Percentiles rank a stretch among this genome's conserved stretches.
These are phyloP conservation scores for Drosophila triauraria DNA, from an alignment of 1,140 invertebrate genomes.

Conservation along the genomic window DNA sequence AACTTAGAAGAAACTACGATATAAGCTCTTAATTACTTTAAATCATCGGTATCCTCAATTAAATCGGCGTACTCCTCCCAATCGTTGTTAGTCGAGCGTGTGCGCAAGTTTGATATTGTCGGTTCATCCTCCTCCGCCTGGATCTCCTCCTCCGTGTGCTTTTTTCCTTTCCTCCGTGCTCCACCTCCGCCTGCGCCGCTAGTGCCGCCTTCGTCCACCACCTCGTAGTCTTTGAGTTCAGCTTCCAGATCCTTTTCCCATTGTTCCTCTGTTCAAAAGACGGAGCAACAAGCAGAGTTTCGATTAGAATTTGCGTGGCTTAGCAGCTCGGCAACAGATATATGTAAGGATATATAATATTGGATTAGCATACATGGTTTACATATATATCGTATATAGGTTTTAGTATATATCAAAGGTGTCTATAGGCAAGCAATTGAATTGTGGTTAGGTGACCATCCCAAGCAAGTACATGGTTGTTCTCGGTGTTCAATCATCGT, in stretches of 20 bases:
- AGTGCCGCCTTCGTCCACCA: constrained; percentile 88
- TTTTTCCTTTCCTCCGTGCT: constrained; percentile 32
- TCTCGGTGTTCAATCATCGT: constrained; percentile 28
- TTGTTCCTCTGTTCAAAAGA: constrained; percentile 90
- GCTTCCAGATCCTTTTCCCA: constrained; percentile 97
- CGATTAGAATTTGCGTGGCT: constrained; percentile 72
- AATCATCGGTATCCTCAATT: constrained; percentile 85
- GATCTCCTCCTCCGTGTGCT: constrained; percentile 25
- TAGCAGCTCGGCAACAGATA: constrained; percentile 27
- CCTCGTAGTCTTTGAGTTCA: constrained; percentile 96
- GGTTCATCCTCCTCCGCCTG: constrained; percentile 72
- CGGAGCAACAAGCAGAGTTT: constrained; percentile 27
- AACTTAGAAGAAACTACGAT: constrained; percentile 85
- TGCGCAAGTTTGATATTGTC: constrained; percentile 84
- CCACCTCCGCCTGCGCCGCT: constrained; percentile 27
- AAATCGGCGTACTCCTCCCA: constrained; percentile 85
- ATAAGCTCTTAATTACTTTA: constrained; percentile 85
- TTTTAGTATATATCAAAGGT: constrained; percentile 49
- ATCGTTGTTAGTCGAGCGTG: constrained; percentile 83
- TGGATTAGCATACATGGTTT: constrained; percentile 59
- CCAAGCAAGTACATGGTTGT: constrained; percentile 73
- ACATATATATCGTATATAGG: constrained; percentile 51
- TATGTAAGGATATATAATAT: constrained; percentile 29
- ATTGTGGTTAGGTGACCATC: constrained; percentile 46
- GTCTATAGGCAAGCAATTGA: constrained; percentile 62